A percentile compares a stretch with the other conserved stretches of the same genome.
These are phyloP conservation scores for Catocala sponsa DNA, from an alignment of 2,888 invertebrate genomes.

Conservation along the genomic window DNA sequence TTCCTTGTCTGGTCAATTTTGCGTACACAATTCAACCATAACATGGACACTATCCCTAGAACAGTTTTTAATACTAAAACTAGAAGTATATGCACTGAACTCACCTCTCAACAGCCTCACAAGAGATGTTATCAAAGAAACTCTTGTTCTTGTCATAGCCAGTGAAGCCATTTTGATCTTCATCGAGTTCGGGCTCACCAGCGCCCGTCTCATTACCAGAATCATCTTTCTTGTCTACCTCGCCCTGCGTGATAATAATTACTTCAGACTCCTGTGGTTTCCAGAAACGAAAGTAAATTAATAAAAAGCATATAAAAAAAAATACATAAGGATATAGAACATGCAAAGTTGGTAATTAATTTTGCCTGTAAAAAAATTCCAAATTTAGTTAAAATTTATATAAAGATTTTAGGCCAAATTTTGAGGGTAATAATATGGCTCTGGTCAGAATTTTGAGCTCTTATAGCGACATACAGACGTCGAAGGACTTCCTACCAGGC, in stretches of 20 bases:
- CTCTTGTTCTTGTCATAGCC: slow-evolving; percentile 98
- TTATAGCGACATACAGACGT: too few species aligned
- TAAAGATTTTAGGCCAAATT: too few species aligned
- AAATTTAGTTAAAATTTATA: too few species aligned
- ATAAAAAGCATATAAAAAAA: slow-evolving; percentile 7
- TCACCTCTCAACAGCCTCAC: slow-evolving; percentile 97
- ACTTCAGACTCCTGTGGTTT: slow-evolving; percentile 48
- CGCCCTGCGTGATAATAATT: slow-evolving; percentile 78
- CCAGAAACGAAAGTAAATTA: slow-evolving; percentile 32
- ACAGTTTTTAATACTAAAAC: too few species aligned
- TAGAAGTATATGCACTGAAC: slow-evolving; percentile 10
- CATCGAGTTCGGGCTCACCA: slow-evolving; percentile 93
- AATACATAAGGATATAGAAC: background rate
- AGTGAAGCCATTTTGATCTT: slow-evolving; percentile 90
- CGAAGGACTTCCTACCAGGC: too few species aligned
- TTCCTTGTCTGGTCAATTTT: too few species aligned
- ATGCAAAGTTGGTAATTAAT: slow-evolving; percentile 1
- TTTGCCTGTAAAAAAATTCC: background rate
- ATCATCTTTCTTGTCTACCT: slow-evolving; percentile 95
- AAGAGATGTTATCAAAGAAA: slow-evolving; percentile 99
- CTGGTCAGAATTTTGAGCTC: too few species aligned
- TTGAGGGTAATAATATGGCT: too few species aligned
- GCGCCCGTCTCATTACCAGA: slow-evolving; percentile 96
- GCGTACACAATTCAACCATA: too few species aligned
- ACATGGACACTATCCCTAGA: too few species aligned